Percentiles rank a stretch among this genome's conserved stretches.
Evolutionary conservation across 2,888 invertebrate genomes (phyloP).

Genomic region (Stenotaenia linearis): DNA sequence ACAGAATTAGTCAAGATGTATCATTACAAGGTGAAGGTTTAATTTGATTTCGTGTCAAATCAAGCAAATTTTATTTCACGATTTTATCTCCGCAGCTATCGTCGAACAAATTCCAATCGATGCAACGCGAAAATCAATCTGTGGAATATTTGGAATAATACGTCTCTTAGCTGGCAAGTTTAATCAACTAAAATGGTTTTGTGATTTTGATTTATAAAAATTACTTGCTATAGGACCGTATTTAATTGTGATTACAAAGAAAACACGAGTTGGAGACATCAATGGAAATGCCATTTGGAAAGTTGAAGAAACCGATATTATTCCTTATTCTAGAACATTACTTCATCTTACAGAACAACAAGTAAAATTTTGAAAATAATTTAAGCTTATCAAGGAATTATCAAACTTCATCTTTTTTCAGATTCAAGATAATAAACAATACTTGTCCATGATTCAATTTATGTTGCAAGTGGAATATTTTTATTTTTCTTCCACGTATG

Average conservation of each 20-base stretch:
- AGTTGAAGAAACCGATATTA: slow-evolving; percentile 69
- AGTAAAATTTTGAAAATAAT: slow-evolving; percentile 45
- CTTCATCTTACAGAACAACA: slow-evolving; percentile 79
- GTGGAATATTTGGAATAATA: slow-evolving; percentile 82
- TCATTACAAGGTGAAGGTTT: slow-evolving; percentile 58
- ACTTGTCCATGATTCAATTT: slow-evolving; percentile 75
- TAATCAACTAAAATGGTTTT: no score
- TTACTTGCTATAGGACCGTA: slow-evolving; percentile 60
- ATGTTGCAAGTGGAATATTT: slow-evolving; percentile 77
- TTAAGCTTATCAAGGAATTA: neutral
- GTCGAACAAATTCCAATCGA: slow-evolving; percentile 59
- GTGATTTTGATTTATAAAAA: no score
- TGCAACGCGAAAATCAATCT: slow-evolving; percentile 60
- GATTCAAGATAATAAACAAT: slow-evolving; percentile 74
- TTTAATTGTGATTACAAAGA: slow-evolving; percentile 79
- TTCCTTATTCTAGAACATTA: slow-evolving; percentile 78
- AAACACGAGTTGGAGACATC: slow-evolving; percentile 72
- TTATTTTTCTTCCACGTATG: slow-evolving; percentile 91
- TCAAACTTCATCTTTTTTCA: slow-evolving; percentile 44
- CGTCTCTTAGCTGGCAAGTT: slow-evolving; percentile 62
- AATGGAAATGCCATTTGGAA: slow-evolving; percentile 74
- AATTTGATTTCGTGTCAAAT: neutral
- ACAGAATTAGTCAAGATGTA: slow-evolving; percentile 70
- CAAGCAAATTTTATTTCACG: neutral
- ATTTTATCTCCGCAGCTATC: slow-evolving; percentile 48